These are phyloP conservation scores for Cancer borealis DNA, from an alignment of 2,888 invertebrate genomes.

Conservation along the genomic window DNA sequence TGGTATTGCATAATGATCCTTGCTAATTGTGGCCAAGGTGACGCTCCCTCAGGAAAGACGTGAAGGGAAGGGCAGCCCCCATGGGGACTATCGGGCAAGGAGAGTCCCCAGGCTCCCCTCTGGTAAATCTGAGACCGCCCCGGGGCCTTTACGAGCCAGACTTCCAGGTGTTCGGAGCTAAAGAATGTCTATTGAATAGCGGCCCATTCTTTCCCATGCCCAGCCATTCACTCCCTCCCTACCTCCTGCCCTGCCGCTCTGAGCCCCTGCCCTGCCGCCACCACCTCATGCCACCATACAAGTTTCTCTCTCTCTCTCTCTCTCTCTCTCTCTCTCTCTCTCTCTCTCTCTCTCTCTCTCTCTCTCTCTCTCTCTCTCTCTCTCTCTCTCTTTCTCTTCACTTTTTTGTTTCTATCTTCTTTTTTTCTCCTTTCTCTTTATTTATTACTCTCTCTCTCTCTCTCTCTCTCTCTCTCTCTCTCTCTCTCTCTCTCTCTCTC, in stretches of 20 bases:
- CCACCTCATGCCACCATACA: constrained; percentile 35
- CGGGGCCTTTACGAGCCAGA: constrained; percentile 70
- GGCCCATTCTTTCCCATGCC: constrained; percentile 75
- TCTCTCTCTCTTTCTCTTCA: not conserved
- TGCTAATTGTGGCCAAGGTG: constrained; percentile 1
- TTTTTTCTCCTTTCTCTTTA: not conserved
- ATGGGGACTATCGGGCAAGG: constrained; percentile 67
- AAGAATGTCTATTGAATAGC: constrained; percentile 74
- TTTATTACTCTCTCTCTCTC: not conserved
- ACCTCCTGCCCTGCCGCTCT: constrained; percentile 66
- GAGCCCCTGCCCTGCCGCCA: not conserved
- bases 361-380: constrained; percentile 20
- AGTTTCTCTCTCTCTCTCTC: constrained; percentile 39
- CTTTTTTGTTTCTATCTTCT: not conserved
- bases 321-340: constrained; percentile 20
- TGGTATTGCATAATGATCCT: not conserved
- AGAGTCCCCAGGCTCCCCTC: constrained; percentile 69
- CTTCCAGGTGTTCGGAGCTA: constrained; percentile 74
- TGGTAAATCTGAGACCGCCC: constrained; percentile 73
- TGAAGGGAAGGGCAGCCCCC: constrained; percentile 47
- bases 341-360: constrained; percentile 20
- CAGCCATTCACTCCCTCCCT: constrained; percentile 68
- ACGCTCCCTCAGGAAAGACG: not conserved
- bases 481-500: not conserved
- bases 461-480: constrained; percentile 6